Evolutionary conservation across 2,888 invertebrate species (phyloP), one percentile per base, ranked within the genome.

Genomic region (Petrolisthes cinctipes): DNA sequence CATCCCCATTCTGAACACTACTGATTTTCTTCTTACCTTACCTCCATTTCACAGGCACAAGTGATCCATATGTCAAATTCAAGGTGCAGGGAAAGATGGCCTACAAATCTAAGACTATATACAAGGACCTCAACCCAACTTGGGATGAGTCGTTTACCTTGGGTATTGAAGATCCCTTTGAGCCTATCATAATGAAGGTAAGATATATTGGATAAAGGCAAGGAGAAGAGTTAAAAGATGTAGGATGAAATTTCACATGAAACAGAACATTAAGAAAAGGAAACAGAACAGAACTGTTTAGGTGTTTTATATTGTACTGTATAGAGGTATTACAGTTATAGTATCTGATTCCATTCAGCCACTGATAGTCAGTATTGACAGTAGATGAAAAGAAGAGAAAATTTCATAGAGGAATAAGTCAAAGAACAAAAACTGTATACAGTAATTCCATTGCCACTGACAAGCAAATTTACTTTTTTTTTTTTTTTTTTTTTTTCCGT

Each of bases 131-230:
- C 89, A 99, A 99, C 94, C 99, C 99, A 0, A 95, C 96, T n/a
- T 99, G 99, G 99, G 98, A 99, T 92, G 99, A 99, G 93, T 96
- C 96, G 91, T 98, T 99, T 93, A 96, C 96, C 9, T 95, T 98
- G 91, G 97, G 97, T 79, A 95, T 98, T 90, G 97, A 98, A 93
- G 98, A 98, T 94, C 96, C 97, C 0, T 97, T 97, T 92, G 95
- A 95, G 92, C 96, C 96, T 1, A 95, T 98, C 79, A 95, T 96
- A 91, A 95, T 98, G 89, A 97, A 98, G 95, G 98, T 96, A 92
- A 84, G 88, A 75, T 7, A 37, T 37, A 17, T 2, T 5, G 37
- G 37, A 37, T 37, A 37, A 37, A 37, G 37, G 37, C 37, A 37
- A 37, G 37, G 3, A 17, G 61, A 61, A 3, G 61, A 17, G 61